A percentile compares a stretch with the other conserved stretches of the same genome.
Evolutionary conservation across 2,888 invertebrate species (phyloP).

Genomic region (Cryptophagus acutangulus): DNA sequence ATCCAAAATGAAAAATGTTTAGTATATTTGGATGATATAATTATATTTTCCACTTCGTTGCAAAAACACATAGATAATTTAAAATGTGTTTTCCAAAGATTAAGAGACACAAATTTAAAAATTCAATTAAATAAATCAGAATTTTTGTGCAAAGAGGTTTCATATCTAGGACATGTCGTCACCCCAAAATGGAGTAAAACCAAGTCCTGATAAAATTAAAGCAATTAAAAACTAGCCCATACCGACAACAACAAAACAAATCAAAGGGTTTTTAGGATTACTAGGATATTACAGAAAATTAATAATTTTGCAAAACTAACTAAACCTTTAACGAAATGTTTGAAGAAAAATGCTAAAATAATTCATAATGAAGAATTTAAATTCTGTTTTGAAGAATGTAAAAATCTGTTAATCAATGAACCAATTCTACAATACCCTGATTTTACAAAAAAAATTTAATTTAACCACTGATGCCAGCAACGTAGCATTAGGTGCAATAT

Average conservation of each 20-base stretch:
- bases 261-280: constrained; percentile 28
- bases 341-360: constrained; percentile 11
- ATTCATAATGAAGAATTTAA: constrained; percentile 16
- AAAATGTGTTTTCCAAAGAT: constrained; percentile 25
- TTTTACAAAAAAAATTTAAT: constrained; percentile 18
- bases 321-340: constrained; percentile 12
- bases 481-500: constrained; percentile 18
- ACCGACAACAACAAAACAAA: constrained; percentile 27
- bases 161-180: constrained; percentile 35
- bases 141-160: constrained; percentile 20
- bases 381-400: constrained; percentile 13
- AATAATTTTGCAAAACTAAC: constrained; percentile 11
- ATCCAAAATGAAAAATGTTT: too few relatives aligned
- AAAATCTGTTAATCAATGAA: constrained; percentile 15
- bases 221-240: constrained; percentile 24
- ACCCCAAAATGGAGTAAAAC: constrained; percentile 31
- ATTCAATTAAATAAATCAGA: constrained; percentile 22
- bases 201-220: constrained; percentile 34
- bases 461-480: constrained; percentile 22
- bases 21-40: too few relatives aligned
- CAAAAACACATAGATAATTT: constrained; percentile 30
- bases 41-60: constrained; percentile 30
- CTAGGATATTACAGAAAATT: constrained; percentile 25
- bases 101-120: constrained; percentile 27
- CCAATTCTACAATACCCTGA: constrained; percentile 21